Percentiles rank a stretch among this genome's conserved stretches.
These are phyloP conservation scores for Papilio machaon DNA, from an alignment of 1,140 invertebrate species.

Conservation along the genomic window DNA sequence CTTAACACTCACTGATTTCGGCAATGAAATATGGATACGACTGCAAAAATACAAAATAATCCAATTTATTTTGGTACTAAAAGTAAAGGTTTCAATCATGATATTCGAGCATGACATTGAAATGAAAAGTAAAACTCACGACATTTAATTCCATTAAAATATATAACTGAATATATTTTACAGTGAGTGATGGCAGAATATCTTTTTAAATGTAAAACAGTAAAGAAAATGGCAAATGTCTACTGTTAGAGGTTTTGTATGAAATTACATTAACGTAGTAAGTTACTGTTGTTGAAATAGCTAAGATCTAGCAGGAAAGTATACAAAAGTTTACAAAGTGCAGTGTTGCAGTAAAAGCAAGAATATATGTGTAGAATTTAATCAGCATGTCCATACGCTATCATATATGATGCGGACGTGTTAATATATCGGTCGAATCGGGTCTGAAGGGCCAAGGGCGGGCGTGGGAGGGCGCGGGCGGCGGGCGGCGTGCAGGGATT, in stretches of 20 bases:
- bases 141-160: too few species aligned
- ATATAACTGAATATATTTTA: too few species aligned
- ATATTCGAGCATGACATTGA: too few species aligned
- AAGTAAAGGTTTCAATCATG: neutral
- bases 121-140: too few species aligned
- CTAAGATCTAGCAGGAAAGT: too few species aligned
- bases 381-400: constrained; percentile 51
- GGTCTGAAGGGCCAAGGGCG: constrained; percentile 51
- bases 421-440: constrained; percentile 75
- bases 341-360: neutral
- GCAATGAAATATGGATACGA: constrained; percentile 66
- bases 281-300: too few species aligned
- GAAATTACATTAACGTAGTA: too few species aligned
- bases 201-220: too few species aligned
- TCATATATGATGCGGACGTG: constrained; percentile 56
- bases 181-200: too few species aligned
- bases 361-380: neutral
- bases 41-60: constrained; percentile 14
- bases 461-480: constrained; percentile 57
- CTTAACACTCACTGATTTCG: constrained; percentile 81
- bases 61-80: neutral
- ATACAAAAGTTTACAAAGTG: neutral
- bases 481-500: constrained; percentile 65
- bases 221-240: too few species aligned
- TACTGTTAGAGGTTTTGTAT: too few species aligned